These are phyloP conservation scores for Alectura lathami DNA, from an alignment of 2,113 vertebrate species.

Conservation along the genomic window DNA sequence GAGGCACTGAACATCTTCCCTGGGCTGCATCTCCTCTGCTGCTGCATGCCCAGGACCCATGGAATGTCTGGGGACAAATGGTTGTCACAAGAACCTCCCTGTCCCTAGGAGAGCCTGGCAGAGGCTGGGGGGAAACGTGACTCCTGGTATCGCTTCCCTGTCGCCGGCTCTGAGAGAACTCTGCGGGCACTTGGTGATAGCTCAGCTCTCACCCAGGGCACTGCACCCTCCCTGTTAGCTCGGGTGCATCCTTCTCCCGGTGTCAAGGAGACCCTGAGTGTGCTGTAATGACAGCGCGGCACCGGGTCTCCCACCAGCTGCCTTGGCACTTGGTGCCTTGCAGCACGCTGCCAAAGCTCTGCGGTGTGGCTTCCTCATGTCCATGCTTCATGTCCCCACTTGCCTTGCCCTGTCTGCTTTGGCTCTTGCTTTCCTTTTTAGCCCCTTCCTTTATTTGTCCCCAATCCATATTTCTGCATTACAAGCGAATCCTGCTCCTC, in stretches of 20 bases:
- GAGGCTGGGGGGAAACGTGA: rapidly evolving
- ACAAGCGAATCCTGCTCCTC: background rate
- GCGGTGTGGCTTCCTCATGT: rapidly evolving
- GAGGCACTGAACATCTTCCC: background rate
- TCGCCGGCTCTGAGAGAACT: background rate
- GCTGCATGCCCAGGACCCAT: background rate
- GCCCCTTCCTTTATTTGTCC: background rate
- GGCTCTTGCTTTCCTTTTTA: background rate
- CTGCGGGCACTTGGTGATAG: background rate
- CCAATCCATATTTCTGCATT: slow-evolving; percentile 47
- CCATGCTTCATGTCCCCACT: rapidly evolving
- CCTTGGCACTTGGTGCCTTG: background rate
- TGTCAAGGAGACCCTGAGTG: background rate
- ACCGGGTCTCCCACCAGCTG: background rate
- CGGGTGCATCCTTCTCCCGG: background rate
- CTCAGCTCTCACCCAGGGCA: background rate
- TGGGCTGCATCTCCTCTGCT: background rate
- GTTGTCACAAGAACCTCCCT: background rate
- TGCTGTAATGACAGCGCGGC: background rate
- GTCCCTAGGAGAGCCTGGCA: background rate
- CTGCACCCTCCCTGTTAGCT: background rate
- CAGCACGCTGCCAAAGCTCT: background rate
- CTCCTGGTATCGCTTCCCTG: rapidly evolving
- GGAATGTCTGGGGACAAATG: background rate
- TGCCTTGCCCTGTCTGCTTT: rapidly evolving